Evolutionary conservation across 2,888 invertebrate species (phyloP), one percentile per base, ranked within the genome.

Genomic region (Artemia sinica): DNA sequence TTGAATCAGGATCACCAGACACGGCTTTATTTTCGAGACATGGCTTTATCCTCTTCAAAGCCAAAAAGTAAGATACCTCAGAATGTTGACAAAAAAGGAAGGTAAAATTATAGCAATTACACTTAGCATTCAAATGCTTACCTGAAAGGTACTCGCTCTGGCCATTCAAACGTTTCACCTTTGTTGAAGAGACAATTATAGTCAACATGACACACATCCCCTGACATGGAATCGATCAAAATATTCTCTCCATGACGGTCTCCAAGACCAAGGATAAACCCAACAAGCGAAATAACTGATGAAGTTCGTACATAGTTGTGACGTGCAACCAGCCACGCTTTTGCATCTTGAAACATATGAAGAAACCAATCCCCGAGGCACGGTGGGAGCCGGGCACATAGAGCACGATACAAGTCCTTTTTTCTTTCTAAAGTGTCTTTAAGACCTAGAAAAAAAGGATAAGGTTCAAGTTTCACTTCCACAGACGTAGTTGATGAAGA

Each of bases 241-340:
- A 98, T 91, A 78, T 97, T 97, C 80, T 79, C 93, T 49, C 94
- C 93, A 76, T 96, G 92, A 13, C 98, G 84, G 80, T 98, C 98
- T 12, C 98, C 98, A 13, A 98, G 82, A 0, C 94, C 94, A 69
- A 95, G 82, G 74, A 93, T 87, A 75, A 91, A 93, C 67, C 95
- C 94, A 71, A 93, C 89, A 84, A 97, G 94, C 0, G 94, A 95
- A 89, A 98, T 97, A 0, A 96, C 96, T 12, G 97, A 97, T 3
- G 90, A 85, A 0, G 96, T 95, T 72, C 92, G 84, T 68, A 90
- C 88, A 76, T 90, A 99, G 0, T 91, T 86, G 13, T 87, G 86
- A 71, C 96, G 82, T 0, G 96, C 95, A 75, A 88, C 86, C 48
- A 68, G 87, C 89, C 89, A 93, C 73, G 86, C 85, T 72, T 88